A percentile compares a stretch with the other conserved stretches of the same genome.
phyloP scores from a whole-genome alignment of 2,797 vertebrate species.

The Falco concolor region DNA sequence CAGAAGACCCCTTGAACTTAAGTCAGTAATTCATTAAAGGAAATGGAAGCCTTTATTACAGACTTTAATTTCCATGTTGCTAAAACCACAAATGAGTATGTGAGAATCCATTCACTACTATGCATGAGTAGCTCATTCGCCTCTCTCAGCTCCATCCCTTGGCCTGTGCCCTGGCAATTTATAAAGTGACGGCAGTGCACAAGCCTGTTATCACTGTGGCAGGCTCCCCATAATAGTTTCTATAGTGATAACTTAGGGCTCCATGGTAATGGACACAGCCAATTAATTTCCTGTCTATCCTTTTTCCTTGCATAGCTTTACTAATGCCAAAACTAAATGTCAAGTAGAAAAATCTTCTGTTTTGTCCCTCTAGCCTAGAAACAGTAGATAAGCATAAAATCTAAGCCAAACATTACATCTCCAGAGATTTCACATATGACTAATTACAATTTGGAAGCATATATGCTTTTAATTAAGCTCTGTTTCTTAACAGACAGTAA shows the following conservation, averaged over 20 bases:
- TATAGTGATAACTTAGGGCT: constrained; percentile 20
- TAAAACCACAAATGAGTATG: background rate
- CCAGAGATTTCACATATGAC: background rate
- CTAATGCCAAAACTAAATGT: constrained; percentile 52
- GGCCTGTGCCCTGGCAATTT: constrained; percentile 38
- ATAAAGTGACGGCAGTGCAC: background rate
- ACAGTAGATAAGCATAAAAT: constrained; percentile 15
- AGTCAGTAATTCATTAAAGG: constrained; percentile 33
- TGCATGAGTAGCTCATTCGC: background rate
- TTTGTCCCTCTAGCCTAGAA: constrained; percentile 15
- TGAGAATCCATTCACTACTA: background rate
- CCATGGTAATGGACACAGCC: constrained; percentile 38
- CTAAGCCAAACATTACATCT: background rate
- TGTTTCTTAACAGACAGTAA: background rate
- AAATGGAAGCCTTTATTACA: constrained; percentile 38
- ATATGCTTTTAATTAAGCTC: constrained; percentile 41
- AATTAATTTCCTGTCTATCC: constrained; percentile 52
- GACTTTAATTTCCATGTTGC: constrained; percentile 5
- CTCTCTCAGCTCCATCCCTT: background rate
- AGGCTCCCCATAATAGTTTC: constrained; percentile 9
- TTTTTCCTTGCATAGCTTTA: constrained; percentile 23
- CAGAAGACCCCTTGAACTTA: background rate
- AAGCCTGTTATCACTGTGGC: background rate
- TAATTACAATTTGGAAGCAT: constrained; percentile 43
- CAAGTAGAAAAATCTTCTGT: constrained; percentile 21